Base-by-base conservation (phyloP, 2,797 vertebrate genomes). In the Capromys pilorides region DNA sequence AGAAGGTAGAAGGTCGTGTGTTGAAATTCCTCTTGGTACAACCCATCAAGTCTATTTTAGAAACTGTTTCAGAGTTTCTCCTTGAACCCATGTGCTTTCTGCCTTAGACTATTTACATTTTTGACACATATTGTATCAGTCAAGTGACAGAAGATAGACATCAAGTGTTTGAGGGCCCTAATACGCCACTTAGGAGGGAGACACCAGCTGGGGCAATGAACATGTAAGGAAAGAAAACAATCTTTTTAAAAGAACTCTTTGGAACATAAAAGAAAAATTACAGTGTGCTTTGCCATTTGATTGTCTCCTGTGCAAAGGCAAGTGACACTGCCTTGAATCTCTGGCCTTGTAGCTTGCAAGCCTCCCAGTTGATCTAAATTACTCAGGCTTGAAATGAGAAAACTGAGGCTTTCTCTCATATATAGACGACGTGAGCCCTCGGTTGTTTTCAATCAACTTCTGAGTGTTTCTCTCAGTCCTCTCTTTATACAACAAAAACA, bases 371-470 rank as follows among this genome's bases (percentile, higher is more conserved):
- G 87, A 96, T 96, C 96, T 90, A 97, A 97, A 97, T 93, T 97
- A 96, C 85, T 94, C 97, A 96, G 92, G 93, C 97, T 96, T 95
- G 97, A 98, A 97, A 98, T 97, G 94, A 97, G 96, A 97, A 98
- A 97, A 97, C 95, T 75, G 88, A 78, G 87, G 45, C 69, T 33
- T 54, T 0, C 0, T 92, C 67, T 86, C 88, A 26, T 82, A 64
- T 86, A 85, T 89, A 97, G 95, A 97, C 95, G 19, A 96, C 86
- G 66, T 28, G 94, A 94, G 88, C 92, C 96, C 83, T 94, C 96
- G 97, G 94, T 90, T 97, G 92, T 96, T 98, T 97, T 96, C 96
- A 89, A 89, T 96, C 95, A 95, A 90, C 83, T 84, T 86, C 21
- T 49, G 26, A 45, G 51, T 66, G 64, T 22, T 28, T 69, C 33